phyloP scores from a whole-genome alignment of 37 sponge, comb jelly and placozoan genomes.

The Cliona cf. orientalis region DNA sequence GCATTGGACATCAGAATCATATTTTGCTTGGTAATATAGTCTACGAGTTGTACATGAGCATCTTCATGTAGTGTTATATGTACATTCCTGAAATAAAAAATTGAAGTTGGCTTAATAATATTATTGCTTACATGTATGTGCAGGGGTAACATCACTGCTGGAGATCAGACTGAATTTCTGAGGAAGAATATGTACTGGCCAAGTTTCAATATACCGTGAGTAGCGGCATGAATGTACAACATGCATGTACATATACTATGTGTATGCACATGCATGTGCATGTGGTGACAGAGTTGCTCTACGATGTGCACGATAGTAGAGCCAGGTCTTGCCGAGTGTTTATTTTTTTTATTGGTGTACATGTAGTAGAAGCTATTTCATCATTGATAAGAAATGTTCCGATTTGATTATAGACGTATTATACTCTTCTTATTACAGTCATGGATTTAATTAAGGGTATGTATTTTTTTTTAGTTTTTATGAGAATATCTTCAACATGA shows the following conservation, averaged over 20 bases:
- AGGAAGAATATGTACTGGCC: constrained; percentile 84
- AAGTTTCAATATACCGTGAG: constrained; percentile 96
- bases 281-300: not conserved
- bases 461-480: constrained; percentile 67
- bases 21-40: too few relatives aligned
- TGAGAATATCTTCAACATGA: constrained; percentile 68
- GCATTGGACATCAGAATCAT: too few relatives aligned
- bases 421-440: too few relatives aligned
- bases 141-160: constrained; percentile 37
- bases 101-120: too few relatives aligned
- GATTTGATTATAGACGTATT: too few relatives aligned
- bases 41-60: too few relatives aligned
- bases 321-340: not conserved
- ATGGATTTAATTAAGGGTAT: not conserved
- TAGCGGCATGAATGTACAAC: not conserved
- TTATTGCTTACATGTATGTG: too few relatives aligned
- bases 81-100: too few relatives aligned
- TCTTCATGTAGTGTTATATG: too few relatives aligned
- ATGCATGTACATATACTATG: not conserved
- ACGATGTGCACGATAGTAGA: not conserved
- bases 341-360: too few relatives aligned
- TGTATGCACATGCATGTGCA: not conserved
- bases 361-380: too few relatives aligned
- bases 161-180: constrained; percentile 82
- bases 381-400: too few relatives aligned